Percentiles rank a stretch among this genome's conserved stretches.
Evolutionary conservation across 2,797 vertebrate genomes (phyloP).

Genomic region (Sebastes diaconus): DNA sequence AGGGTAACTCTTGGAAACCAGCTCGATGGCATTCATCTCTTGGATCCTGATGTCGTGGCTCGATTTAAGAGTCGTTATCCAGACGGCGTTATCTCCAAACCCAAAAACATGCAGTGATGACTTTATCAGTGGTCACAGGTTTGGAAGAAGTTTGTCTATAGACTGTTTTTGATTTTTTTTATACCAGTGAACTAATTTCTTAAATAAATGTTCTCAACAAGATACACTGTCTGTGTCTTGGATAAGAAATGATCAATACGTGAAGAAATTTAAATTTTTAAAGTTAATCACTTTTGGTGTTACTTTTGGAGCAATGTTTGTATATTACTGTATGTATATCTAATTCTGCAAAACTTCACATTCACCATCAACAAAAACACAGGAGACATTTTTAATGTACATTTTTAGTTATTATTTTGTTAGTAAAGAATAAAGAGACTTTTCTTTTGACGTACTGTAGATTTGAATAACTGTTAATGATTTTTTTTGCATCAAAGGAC

Average conservation of each 20-base stretch:
- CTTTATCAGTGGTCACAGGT: not conserved
- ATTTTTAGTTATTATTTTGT: constrained; percentile 45
- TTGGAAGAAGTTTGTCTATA: constrained; percentile 30
- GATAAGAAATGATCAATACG: not conserved
- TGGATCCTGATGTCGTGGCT: constrained; percentile 93
- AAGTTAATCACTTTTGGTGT: not conserved
- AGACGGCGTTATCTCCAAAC: constrained; percentile 93
- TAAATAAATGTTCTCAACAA: constrained; percentile 44
- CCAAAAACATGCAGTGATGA: constrained; percentile 84
- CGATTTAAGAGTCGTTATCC: constrained; percentile 93
- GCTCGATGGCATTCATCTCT: constrained; percentile 91
- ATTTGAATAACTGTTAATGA: not conserved
- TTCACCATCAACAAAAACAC: constrained; percentile 25
- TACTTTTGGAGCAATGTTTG: not conserved
- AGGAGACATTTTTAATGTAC: constrained; percentile 33
- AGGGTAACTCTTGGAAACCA: constrained; percentile 95
- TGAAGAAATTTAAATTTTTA: not conserved
- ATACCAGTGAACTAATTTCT: constrained; percentile 48
- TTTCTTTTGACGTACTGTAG: constrained; percentile 1
- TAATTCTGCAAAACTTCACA: not conserved
- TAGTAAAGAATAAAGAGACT: constrained; percentile 51
- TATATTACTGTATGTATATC: not conserved
- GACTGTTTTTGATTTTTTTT: constrained; percentile 12
- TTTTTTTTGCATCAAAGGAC: constrained; percentile 8
- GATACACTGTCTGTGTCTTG: constrained; percentile 11